Conservation (phyloP, 2,797 vertebrate genomes). For the Pelobates cultripes region DNA sequence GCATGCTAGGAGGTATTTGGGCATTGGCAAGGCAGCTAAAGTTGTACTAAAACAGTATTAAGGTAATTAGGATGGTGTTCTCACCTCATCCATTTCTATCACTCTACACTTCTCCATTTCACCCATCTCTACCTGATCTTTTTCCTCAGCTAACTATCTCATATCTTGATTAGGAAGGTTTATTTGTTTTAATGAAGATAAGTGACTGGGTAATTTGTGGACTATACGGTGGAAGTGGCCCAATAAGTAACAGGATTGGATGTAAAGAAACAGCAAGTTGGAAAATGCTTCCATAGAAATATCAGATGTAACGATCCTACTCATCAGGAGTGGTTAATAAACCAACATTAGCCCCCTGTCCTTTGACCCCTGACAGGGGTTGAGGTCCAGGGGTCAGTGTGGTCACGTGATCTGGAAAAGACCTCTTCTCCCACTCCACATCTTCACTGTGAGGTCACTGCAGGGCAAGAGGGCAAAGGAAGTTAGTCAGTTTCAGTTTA, state of each 20-base stretch:
- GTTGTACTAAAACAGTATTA: not conserved
- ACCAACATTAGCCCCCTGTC: constrained; percentile 24
- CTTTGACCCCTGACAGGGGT: constrained; percentile 57
- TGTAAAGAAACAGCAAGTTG: not conserved
- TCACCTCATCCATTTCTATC: not conserved
- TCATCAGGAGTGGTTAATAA: not conserved
- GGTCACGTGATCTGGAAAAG: constrained; percentile 46
- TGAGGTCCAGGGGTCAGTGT: not conserved
- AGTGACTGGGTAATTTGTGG: not conserved
- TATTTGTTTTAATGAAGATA: not conserved
- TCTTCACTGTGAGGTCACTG: constrained; percentile 93
- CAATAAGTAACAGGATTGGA: not conserved
- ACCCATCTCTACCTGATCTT: not conserved
- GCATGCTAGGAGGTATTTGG: constrained; percentile 6
- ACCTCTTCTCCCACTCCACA: constrained; percentile 79
- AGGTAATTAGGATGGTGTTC: not conserved
- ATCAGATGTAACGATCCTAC: not conserved
- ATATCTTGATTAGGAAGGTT: not conserved
- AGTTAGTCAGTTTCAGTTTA: constrained; percentile 19
- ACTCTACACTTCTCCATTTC: not conserved
- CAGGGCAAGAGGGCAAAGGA: constrained; percentile 51
- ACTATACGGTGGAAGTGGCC: not conserved
- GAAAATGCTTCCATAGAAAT: not conserved
- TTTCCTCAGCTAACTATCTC: not conserved
- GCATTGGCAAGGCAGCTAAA: not conserved